Base-by-base conservation (phyloP, 2,797 vertebrate genomes). In the Eulemur rubriventer region DNA sequence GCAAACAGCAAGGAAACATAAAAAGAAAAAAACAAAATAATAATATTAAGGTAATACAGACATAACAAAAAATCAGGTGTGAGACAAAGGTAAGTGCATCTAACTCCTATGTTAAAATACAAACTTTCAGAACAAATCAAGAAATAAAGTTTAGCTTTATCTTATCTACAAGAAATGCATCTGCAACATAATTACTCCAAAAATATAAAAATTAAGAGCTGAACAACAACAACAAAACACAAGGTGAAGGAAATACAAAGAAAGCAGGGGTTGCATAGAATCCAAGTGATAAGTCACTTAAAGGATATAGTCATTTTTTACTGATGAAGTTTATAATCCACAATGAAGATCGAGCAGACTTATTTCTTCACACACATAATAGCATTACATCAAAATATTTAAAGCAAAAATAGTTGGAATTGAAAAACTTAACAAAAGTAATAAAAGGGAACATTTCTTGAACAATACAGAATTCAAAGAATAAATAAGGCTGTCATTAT, bases 401-500 rank as follows among this genome's bases (percentile, higher is more conserved):
- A 67, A 94, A 90, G 24, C 24, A 57, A 57, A 83, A 63, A 46
- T 8, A 67, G 17, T 38, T n/a, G 61, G 30, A 65, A 89, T 17
- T 85, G 50, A 59, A 92, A 72, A 2, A 9, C 43, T 30, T 57
- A 69, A 86, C 14, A 93, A 61, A 90, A 90, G 61, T 65, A n/a
- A 5, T 38, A 83, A 67, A 59, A 2, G 2, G 6, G 16, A 83
- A 16, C 28, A 86, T 85, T 85, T 85, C 81, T 82, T 50, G 88
- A 96, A 35, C 14, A 89, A 83, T 22, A 12, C 20, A 91, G 70
- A 96, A 96, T 95, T 63, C 20, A 79, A 75, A 89, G 13, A 84
- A 14, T 57, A 76, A 82, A 38, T 35, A 59, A 81, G 12, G 28
- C 14, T 7, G 43, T 33, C 38, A 18, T 79, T 81, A 69, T 63